Percentiles rank a stretch among this genome's conserved stretches.
These are phyloP conservation scores for Peucedramus taeniatus DNA, from an alignment of 2,113 vertebrate species.

Conservation along the genomic window DNA sequence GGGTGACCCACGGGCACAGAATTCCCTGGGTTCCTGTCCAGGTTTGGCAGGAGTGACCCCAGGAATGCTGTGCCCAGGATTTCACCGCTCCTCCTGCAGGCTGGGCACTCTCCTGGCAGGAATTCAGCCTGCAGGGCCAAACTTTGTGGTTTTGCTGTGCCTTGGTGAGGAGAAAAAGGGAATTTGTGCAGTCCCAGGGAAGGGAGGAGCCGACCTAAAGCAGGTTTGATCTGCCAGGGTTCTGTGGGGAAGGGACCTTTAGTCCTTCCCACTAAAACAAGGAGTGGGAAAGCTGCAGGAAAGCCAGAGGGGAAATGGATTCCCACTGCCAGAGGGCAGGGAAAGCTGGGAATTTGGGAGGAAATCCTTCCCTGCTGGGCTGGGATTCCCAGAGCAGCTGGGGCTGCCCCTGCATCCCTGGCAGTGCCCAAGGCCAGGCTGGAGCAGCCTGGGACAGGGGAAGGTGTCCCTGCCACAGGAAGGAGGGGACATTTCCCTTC, in stretches of 20 bases:
- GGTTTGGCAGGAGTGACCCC: neutral
- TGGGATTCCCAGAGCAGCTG: neutral
- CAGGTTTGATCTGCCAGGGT: rapidly evolving
- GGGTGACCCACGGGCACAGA: neutral
- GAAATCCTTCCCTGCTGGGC: neutral
- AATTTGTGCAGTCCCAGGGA: no score
- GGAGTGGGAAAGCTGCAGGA: neutral
- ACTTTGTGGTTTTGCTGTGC: neutral
- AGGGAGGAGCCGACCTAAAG: neutral
- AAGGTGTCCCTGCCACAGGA: neutral
- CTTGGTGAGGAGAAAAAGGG: neutral
- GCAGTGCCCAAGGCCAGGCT: neutral
- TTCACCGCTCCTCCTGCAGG: neutral
- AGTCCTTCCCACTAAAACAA: neutral
- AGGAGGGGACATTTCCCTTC: neutral
- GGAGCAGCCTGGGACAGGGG: neutral
- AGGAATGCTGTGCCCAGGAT: neutral
- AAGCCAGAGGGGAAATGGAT: neutral
- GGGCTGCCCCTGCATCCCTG: neutral
- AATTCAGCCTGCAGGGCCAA: neutral
- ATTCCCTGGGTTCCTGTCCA: rapidly evolving
- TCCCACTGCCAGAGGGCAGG: neutral
- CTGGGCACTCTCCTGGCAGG: rapidly evolving
- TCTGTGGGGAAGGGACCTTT: neutral
- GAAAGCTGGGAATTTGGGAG: neutral